Percentiles rank a stretch among this genome's conserved stretches.
Conservation (phyloP, 2,888 invertebrate species). For the Mechanitis mazaeus region DNA sequence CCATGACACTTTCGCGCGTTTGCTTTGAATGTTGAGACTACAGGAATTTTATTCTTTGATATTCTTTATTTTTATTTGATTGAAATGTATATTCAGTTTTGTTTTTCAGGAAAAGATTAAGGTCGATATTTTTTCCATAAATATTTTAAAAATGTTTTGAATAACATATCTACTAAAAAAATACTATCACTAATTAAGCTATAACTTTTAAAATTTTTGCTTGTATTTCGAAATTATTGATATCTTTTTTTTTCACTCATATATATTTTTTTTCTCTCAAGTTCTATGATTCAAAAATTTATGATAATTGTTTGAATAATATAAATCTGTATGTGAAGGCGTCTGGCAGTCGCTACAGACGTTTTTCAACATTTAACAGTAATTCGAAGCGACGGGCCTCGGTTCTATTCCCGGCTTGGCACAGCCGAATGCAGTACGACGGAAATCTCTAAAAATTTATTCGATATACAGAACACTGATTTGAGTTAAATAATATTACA, state of each 20-base stretch:
- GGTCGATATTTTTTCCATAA: no score
- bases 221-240: no score
- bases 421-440: conserved; percentile 29
- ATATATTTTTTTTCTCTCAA: background rate
- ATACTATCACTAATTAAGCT: no score
- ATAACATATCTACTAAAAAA: no score
- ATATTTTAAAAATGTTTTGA: no score
- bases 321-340: conserved; percentile 15
- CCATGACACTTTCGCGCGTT: conserved; percentile 66
- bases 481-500: background rate
- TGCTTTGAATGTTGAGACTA: conserved; percentile 52
- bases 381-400: conserved; percentile 68
- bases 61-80: conserved; percentile 8
- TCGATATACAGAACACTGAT: conserved; percentile 6
- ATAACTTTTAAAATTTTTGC: no score
- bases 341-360: conserved; percentile 46
- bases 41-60: conserved; percentile 25
- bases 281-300: conserved; percentile 13
- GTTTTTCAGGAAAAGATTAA: background rate
- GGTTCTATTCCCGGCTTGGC: conserved; percentile 67
- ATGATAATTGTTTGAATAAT: conserved; percentile 16
- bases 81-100: conserved; percentile 12
- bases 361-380: conserved; percentile 70
- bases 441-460: conserved; percentile 27
- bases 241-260: no score